phyloP scores from a whole-genome alignment of 2,888 invertebrate genomes.

The Cephonodes hylas region DNA sequence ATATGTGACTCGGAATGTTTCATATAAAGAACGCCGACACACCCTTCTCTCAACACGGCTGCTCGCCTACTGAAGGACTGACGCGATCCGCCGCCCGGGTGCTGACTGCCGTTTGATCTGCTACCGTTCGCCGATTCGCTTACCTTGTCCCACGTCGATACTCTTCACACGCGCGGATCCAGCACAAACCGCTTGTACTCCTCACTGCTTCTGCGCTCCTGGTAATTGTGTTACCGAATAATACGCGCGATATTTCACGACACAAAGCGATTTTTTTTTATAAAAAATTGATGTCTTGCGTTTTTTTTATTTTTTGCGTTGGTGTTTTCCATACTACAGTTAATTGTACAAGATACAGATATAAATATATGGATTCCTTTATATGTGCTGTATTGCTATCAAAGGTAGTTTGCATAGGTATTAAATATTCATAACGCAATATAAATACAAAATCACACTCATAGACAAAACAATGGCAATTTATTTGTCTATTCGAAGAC shows the following conservation, averaged over 20 bases:
- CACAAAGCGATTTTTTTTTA: slow-evolving; percentile 23
- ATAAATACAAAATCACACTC: slow-evolving; percentile 15
- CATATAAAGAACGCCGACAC: slow-evolving; percentile 1
- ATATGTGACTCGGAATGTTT: neutral
- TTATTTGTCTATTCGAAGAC: slow-evolving; percentile 25
- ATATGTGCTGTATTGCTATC: slow-evolving; percentile 13
- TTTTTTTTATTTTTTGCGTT: neutral
- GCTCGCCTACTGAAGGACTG: slow-evolving; percentile 14
- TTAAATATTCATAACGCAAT: slow-evolving; percentile 20
- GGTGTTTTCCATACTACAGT: neutral
- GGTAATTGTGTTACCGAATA: slow-evolving; percentile 76
- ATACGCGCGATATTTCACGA: slow-evolving; percentile 64
- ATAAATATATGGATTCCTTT: neutral
- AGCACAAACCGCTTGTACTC: slow-evolving; percentile 38
- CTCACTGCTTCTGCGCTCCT: slow-evolving; percentile 64
- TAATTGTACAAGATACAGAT: neutral
- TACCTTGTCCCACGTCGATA: slow-evolving; percentile 72
- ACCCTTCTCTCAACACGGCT: slow-evolving; percentile 26
- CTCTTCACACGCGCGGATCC: slow-evolving; percentile 56
- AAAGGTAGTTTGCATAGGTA: slow-evolving; percentile 23
- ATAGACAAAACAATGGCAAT: slow-evolving; percentile 20
- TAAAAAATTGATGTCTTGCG: neutral
- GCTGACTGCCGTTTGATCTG: slow-evolving; percentile 27
- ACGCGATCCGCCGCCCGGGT: slow-evolving; percentile 5
- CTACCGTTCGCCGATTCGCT: slow-evolving; percentile 51